Evolutionary conservation across 2,113 vertebrate species (phyloP).

Genomic region (Ornithorhynchus anatinus): DNA sequence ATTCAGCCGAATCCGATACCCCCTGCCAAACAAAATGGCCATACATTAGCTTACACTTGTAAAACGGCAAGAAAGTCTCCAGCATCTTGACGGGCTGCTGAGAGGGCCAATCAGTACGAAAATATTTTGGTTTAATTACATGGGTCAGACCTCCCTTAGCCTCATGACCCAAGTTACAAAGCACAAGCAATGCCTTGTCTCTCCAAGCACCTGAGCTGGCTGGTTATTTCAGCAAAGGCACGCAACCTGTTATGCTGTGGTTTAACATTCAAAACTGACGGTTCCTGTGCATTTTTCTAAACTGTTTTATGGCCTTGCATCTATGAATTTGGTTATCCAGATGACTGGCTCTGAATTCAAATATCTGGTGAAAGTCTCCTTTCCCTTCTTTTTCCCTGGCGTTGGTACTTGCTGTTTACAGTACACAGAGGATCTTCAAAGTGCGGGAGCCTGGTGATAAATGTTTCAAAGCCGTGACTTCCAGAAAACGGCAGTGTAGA

Average conservation of each 20-base stretch:
- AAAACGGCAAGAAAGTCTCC: neutral
- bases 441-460: neutral
- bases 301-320: neutral
- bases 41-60: neutral
- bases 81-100: neutral
- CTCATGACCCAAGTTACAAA: neutral
- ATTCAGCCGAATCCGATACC: neutral
- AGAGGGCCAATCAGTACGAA: neutral
- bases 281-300: fast-evolving
- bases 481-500: neutral
- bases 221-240: neutral
- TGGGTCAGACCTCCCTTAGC: neutral
- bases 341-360: neutral
- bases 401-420: neutral
- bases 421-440: neutral
- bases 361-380: neutral
- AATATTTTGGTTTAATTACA: conserved; percentile 5
- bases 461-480: neutral
- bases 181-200: neutral
- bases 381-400: neutral
- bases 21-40: fast-evolving
- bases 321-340: neutral
- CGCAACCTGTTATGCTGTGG: neutral
- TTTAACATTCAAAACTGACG: fast-evolving
- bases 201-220: neutral